Percentiles rank a stretch among this genome's conserved stretches.
phyloP scores from a whole-genome alignment of 1,140 invertebrate species.

The Muscidifurax raptorellus region DNA sequence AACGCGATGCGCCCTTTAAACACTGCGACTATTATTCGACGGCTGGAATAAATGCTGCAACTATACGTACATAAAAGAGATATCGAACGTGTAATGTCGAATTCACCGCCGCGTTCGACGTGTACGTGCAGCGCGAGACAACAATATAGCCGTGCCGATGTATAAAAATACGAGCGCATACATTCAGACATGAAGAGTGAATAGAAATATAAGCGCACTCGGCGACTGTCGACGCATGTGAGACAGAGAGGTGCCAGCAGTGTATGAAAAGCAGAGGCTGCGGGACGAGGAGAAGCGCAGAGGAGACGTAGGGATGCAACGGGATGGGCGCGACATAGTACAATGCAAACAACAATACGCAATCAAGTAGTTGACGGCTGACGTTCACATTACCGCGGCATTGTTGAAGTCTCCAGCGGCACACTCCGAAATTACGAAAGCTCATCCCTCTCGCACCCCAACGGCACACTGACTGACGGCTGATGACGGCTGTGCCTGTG shows the following conservation, averaged over 20 bases:
- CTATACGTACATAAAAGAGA: no score
- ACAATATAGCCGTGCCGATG: no score
- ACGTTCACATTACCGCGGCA: slow-evolving; percentile 64
- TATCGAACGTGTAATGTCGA: no score
- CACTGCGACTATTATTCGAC: no score
- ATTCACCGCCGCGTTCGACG: no score
- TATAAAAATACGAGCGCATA: no score
- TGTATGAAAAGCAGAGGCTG: not conserved
- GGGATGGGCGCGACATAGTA: not conserved
- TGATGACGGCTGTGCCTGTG: not conserved
- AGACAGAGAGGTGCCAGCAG: not conserved
- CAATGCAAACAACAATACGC: slow-evolving; percentile 63
- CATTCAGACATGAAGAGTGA: no score
- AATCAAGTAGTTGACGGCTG: slow-evolving; percentile 69
- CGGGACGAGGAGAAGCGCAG: not conserved
- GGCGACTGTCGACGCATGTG: no score
- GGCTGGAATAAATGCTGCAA: no score
- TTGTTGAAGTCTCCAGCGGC: slow-evolving; percentile 62
- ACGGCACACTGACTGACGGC: slow-evolving; percentile 17
- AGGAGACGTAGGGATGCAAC: not conserved
- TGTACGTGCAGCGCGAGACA: no score
- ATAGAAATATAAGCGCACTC: no score
- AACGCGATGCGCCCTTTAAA: no score
- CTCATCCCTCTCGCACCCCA: not conserved
- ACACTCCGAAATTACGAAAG: slow-evolving; percentile 61